These are phyloP conservation scores for Centropyge bicolor DNA, from an alignment of 2,797 vertebrate species.

Conservation along the genomic window DNA sequence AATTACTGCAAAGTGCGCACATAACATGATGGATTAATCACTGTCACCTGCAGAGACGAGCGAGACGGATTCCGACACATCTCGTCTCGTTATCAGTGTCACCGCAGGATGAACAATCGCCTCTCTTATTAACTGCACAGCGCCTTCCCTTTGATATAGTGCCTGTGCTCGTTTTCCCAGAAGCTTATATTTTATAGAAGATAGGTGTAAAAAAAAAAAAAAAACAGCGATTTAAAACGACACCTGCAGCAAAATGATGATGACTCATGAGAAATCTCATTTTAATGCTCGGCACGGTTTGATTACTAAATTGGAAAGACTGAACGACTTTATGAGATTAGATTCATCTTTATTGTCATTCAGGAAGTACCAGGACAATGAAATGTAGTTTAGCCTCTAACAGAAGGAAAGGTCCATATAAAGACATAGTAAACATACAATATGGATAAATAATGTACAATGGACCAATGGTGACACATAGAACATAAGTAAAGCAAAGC, in stretches of 20 bases:
- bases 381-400: neutral
- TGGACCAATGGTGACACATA: neutral
- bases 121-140: neutral
- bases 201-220: neutral
- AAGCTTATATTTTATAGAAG: neutral
- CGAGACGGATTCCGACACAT: neutral
- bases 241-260: neutral
- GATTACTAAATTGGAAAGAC: neutral
- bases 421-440: neutral
- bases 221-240: neutral
- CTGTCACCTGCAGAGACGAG: neutral
- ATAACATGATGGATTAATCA: neutral
- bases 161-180: no score
- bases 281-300: neutral
- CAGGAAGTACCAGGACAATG: neutral
- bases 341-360: no score
- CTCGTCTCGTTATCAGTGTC: neutral
- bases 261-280: neutral
- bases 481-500: no score
- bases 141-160: neutral
- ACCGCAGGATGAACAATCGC: neutral
- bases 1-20: neutral
- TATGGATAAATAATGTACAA: neutral
- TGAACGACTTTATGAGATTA: neutral
- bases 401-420: neutral